These are phyloP conservation scores for Lophochroa leadbeateri DNA, from an alignment of 2,113 vertebrate genomes.

Conservation along the genomic window DNA sequence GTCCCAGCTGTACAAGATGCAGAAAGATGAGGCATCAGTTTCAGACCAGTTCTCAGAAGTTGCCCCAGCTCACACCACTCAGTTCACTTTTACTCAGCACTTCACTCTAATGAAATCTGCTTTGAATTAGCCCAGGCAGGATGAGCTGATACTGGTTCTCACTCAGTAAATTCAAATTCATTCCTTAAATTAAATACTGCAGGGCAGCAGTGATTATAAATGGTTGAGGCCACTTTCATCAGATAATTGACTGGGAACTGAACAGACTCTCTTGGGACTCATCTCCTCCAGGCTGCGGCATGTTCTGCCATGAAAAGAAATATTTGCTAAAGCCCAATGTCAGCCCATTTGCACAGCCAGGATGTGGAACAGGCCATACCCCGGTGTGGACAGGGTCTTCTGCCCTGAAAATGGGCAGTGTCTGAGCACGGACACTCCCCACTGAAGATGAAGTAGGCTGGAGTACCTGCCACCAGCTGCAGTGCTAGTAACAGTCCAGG, in stretches of 20 bases:
- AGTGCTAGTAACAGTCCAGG: rapidly evolving
- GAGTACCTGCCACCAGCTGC: background rate
- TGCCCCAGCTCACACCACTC: background rate
- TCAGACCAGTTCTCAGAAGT: background rate
- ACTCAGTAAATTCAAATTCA: background rate
- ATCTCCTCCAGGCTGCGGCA: rapidly evolving
- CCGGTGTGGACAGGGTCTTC: rapidly evolving
- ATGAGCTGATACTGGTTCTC: background rate
- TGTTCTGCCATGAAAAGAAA: background rate
- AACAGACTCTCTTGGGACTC: background rate
- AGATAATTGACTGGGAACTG: background rate
- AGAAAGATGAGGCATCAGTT: background rate
- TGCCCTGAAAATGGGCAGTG: background rate
- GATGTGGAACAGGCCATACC: background rate
- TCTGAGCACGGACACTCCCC: background rate
- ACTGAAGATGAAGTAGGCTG: background rate
- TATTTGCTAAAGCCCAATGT: background rate
- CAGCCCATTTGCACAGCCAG: background rate
- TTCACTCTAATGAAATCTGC: background rate
- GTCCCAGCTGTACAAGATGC: background rate
- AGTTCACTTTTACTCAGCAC: background rate
- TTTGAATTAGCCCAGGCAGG: background rate
- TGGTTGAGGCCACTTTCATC: background rate
- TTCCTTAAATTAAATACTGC: background rate
- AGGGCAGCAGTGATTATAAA: background rate